A percentile compares a stretch with the other conserved stretches of the same genome.
Conservation (phyloP, 35 echinoderm and acorn worm species). For the Heliocidaris tuberculata region DNA sequence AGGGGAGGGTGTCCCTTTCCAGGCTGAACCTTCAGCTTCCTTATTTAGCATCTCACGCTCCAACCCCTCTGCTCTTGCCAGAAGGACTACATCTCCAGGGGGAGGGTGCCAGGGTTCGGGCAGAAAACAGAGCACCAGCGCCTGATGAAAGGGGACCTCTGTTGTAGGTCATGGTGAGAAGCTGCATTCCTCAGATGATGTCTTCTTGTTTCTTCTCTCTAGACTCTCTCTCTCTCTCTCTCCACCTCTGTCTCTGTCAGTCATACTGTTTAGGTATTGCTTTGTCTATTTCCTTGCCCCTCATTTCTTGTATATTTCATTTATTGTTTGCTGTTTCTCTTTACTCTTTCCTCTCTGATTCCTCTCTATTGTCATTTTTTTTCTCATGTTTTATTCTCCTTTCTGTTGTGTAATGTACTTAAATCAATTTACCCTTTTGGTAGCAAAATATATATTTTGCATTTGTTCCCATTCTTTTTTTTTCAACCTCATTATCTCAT, state of each 20-base stretch:
- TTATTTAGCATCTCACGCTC: constrained; percentile 34
- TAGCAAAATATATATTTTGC: no score
- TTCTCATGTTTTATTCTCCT: background rate
- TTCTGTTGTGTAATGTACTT: background rate
- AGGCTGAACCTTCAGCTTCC: constrained; percentile 27
- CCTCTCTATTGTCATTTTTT: background rate
- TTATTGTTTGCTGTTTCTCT: background rate
- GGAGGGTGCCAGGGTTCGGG: background rate
- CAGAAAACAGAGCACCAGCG: constrained; percentile 14
- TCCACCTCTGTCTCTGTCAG: background rate
- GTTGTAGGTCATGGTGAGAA: constrained; percentile 45
- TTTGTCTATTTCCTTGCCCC: background rate
- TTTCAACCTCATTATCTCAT: background rate
- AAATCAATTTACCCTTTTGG: no score
- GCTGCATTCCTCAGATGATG: constrained; percentile 20
- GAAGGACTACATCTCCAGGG: background rate
- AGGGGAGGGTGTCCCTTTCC: constrained; percentile 23
- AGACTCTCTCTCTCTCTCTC: background rate
- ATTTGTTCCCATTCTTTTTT: no score
- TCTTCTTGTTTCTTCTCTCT: background rate
- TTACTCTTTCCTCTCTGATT: background rate
- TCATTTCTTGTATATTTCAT: background rate
- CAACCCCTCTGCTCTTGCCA: constrained; percentile 15
- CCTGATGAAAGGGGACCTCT: constrained; percentile 38
- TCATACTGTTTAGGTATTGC: background rate